Evolutionary conservation across 2,113 vertebrate genomes (phyloP).

Genomic region (Centropristis striata): DNA sequence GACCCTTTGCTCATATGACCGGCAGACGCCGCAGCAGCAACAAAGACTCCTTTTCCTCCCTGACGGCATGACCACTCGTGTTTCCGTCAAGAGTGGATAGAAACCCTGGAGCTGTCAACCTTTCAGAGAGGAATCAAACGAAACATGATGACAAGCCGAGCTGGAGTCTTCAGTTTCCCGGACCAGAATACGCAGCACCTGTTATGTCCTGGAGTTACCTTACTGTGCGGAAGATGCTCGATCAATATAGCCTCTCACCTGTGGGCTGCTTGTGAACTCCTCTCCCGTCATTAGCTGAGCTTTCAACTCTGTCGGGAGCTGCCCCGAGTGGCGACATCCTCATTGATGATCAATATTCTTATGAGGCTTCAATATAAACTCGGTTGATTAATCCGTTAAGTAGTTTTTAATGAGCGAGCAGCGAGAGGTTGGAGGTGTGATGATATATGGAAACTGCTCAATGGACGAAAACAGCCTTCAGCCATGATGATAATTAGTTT

Average conservation of each 20-base stretch:
- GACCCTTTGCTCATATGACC: conserved; percentile 63
- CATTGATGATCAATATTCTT: conserved; percentile 62
- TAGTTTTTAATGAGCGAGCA: conserved; percentile 66
- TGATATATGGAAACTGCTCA: conserved; percentile 35
- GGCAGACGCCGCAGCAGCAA: conserved; percentile 56
- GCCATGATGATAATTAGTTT: conserved; percentile 40
- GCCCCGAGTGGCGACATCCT: conserved; percentile 14
- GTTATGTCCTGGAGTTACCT: conserved; percentile 37
- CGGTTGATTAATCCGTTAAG: conserved; percentile 59
- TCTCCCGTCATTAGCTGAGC: conserved; percentile 17
- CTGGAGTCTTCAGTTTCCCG: conserved; percentile 9
- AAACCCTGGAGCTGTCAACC: conserved; percentile 62
- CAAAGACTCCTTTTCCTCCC: conserved; percentile 62
- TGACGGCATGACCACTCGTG: conserved; percentile 63
- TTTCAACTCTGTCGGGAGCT: conserved; percentile 48
- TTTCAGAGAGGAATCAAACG: conserved; percentile 48
- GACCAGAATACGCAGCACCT: conserved; percentile 9
- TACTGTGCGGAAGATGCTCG: conserved; percentile 41
- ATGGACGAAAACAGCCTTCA: conserved; percentile 35
- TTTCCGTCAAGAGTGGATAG: conserved; percentile 55
- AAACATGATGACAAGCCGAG: conserved; percentile 58
- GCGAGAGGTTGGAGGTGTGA: conserved; percentile 19
- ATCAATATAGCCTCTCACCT: conserved; percentile 40
- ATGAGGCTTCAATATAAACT: conserved; percentile 40
- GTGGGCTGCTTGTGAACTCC: conserved; percentile 24